A percentile compares a stretch with the other conserved stretches of the same genome.
These are phyloP conservation scores for Drosophila emarginata DNA, from an alignment of 2,888 invertebrate genomes.

Conservation along the genomic window DNA sequence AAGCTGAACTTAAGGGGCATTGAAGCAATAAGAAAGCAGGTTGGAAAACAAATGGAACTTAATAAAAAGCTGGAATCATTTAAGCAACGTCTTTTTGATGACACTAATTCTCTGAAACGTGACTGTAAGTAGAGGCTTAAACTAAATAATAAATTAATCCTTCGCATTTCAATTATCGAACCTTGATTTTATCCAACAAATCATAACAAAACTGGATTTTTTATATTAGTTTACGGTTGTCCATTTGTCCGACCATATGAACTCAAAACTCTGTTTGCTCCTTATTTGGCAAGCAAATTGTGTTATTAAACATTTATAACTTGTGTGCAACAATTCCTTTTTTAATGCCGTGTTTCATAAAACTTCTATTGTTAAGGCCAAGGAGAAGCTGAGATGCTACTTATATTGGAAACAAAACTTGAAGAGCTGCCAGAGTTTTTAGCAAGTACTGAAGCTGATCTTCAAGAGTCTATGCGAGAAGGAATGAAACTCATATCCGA, in stretches of 20 bases:
- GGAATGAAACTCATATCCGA: slow-evolving; percentile 78
- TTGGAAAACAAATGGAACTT: slow-evolving; percentile 86
- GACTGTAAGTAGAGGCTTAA: slow-evolving; percentile 67
- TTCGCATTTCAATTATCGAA: too few relatives aligned
- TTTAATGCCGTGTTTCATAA: not conserved
- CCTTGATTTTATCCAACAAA: too few relatives aligned
- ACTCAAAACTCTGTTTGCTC: too few relatives aligned
- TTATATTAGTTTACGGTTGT: too few relatives aligned
- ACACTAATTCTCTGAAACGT: slow-evolving; percentile 80
- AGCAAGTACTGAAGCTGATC: slow-evolving; percentile 86
- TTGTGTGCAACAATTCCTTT: too few relatives aligned
- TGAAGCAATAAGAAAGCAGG: slow-evolving; percentile 87
- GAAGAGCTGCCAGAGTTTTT: slow-evolving; percentile 84
- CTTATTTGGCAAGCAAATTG: too few relatives aligned
- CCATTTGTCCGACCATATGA: not conserved
- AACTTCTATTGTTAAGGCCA: slow-evolving; percentile 81
- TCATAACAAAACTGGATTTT: too few relatives aligned
- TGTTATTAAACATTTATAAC: too few relatives aligned
- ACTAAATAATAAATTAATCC: not conserved
- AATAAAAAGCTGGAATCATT: slow-evolving; percentile 86
- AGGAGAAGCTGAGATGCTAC: slow-evolving; percentile 84
- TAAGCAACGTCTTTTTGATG: slow-evolving; percentile 85
- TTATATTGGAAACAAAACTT: slow-evolving; percentile 84
- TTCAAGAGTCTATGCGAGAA: slow-evolving; percentile 83
- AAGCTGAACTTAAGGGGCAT: slow-evolving; percentile 85